A percentile compares a stretch with the other conserved stretches of the same genome.
These are phyloP conservation scores for Eupeodes latifasciatus DNA, from an alignment of 2,888 invertebrate genomes.

Conservation along the genomic window DNA sequence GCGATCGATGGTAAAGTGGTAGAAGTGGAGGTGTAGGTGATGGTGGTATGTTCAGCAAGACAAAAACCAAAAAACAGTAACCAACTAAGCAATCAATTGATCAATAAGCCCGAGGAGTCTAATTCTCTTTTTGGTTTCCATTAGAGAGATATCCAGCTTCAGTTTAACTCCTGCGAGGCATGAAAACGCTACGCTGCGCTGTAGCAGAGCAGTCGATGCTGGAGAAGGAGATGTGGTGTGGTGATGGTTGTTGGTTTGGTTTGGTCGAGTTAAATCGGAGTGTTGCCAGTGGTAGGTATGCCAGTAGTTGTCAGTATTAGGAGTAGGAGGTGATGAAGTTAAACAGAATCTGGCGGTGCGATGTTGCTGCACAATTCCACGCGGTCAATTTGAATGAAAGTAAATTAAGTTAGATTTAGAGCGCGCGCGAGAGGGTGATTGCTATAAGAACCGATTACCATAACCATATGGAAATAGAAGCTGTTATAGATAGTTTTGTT, in stretches of 20 bases:
- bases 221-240: neutral
- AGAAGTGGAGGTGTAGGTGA: neutral
- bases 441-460: constrained; percentile 55
- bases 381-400: constrained; percentile 70
- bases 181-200: constrained; percentile 17
- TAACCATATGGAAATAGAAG: constrained; percentile 60
- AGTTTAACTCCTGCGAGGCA: constrained; percentile 54
- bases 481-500: neutral
- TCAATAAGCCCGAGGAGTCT: constrained; percentile 75
- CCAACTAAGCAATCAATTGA: constrained; percentile 72
- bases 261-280: neutral
- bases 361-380: constrained; percentile 25
- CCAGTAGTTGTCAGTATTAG: constrained; percentile 44
- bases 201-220: too few species aligned
- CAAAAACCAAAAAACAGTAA: constrained; percentile 47
- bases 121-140: constrained; percentile 62
- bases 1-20: constrained; percentile 10
- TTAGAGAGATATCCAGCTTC: constrained; percentile 40
- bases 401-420: constrained; percentile 73
- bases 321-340: constrained; percentile 76
- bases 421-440: constrained; percentile 43
- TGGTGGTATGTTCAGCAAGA: constrained; percentile 9
- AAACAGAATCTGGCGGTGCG: constrained; percentile 54
- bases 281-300: neutral
- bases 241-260: neutral